Base-by-base conservation (phyloP, 2,888 invertebrate species). In the Caenorhabditis sinica region DNA sequence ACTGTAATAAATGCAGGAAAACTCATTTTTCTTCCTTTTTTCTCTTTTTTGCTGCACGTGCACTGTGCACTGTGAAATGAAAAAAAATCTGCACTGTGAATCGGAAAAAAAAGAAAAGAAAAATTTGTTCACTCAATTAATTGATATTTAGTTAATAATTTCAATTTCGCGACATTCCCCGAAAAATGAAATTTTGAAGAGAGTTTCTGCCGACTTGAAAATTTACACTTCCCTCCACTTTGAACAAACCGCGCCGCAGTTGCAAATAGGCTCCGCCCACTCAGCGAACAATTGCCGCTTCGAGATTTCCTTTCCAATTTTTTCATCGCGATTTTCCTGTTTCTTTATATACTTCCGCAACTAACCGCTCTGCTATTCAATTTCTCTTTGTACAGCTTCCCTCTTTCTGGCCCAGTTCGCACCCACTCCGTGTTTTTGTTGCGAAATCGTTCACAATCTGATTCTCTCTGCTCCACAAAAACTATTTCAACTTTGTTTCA, bases 391-490 rank as follows among this genome's bases (percentile, higher is more conserved):
- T 72, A 20, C 65, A 71, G 63, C 79, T 79, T 65, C 28, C 43
- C 15, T 25, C 20, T 20, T 6, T 30, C 4, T 45, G 71, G 58
- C 71, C 65, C 36, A 45, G 33, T 76, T 76, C 36, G 33, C 63
- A 65, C 79, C 33, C 45, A 9, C 40, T 28, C 40, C 49, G 30
- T 60, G 25, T 40, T 53, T 53, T 56, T 43, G 53, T 79, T 79
- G 79, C 79, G 79, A 79, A 79, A 79, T 79, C 40, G 11, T 23
- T 51, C 65, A 45, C 25, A 79, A 71, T 72, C 65, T 77, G 60
- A 56, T 43, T 33, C 11, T n/a, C 20, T 28, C 40, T 40, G 11
- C 25, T 17, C 9, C 15, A 2, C 13, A 28, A 33, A 40, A 20
- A 43, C 28, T 25, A 13, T 58, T 28, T 30, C 30, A 17, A 25